Evolutionary conservation across 2,797 vertebrate species (phyloP).

Genomic region (Crocodylus rhombifer): DNA sequence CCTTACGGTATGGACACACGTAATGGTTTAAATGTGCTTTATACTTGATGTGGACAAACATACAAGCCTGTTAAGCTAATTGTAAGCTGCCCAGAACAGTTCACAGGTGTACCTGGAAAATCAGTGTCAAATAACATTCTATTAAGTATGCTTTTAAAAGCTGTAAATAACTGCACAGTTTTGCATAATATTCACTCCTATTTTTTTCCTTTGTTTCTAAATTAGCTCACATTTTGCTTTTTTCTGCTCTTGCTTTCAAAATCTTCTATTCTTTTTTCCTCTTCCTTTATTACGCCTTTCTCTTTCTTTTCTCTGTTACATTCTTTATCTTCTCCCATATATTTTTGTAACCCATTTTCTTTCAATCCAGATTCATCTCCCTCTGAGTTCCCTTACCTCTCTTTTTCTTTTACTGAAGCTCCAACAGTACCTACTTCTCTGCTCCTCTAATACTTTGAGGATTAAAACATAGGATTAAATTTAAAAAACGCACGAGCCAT

Average conservation of each 20-base stretch:
- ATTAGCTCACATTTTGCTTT: neutral
- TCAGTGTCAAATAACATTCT: constrained; percentile 54
- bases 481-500: constrained; percentile 15
- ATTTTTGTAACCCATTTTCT: neutral
- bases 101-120: too few relatives aligned
- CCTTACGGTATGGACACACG: too few relatives aligned
- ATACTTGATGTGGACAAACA: too few relatives aligned
- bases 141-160: constrained; percentile 49
- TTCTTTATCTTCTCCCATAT: neutral
- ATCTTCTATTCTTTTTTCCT: constrained; percentile 3
- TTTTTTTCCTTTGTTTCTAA: constrained; percentile 47
- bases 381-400: neutral
- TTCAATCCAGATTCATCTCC: constrained; percentile 31
- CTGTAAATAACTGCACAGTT: constrained; percentile 36
- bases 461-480: neutral
- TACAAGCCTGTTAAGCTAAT: too few relatives aligned
- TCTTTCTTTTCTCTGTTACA: neutral
- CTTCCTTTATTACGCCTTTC: neutral
- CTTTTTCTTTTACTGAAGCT: neutral
- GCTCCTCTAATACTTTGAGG: neutral
- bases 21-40: too few relatives aligned
- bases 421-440: too few relatives aligned
- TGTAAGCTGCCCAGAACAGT: too few relatives aligned
- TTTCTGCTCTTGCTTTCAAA: constrained; percentile 29
- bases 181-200: constrained; percentile 41